Conservation (phyloP, 2,113 vertebrate genomes). For the Leptosomus discolor region DNA sequence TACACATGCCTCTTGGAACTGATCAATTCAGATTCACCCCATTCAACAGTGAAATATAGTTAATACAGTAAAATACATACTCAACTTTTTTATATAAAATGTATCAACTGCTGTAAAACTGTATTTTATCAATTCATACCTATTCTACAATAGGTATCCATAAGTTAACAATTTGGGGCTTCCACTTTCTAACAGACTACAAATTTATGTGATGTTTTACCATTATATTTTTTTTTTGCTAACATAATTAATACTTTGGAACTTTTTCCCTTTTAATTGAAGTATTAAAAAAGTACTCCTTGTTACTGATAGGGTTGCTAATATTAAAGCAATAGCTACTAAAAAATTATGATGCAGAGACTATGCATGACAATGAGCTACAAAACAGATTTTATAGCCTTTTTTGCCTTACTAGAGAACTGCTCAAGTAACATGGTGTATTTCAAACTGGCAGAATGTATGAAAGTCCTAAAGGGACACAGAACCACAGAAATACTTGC, state of each 20-base stretch:
- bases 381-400: neutral
- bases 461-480: neutral
- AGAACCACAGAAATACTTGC: neutral
- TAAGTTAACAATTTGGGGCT: neutral
- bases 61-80: neutral
- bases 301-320: neutral
- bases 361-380: neutral
- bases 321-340: neutral
- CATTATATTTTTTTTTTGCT: neutral
- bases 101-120: neutral
- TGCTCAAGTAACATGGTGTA: neutral
- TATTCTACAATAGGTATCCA: neutral
- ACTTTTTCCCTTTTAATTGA: neutral
- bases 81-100: neutral
- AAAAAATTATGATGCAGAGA: neutral
- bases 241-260: neutral
- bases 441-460: neutral
- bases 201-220: neutral
- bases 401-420: neutral
- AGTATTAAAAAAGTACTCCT: neutral
- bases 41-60: neutral
- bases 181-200: neutral
- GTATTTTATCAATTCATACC: neutral
- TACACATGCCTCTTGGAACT: neutral
- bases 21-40: neutral